Conservation (phyloP, 1,140 invertebrate genomes). For the Potamilus streckersoni region DNA sequence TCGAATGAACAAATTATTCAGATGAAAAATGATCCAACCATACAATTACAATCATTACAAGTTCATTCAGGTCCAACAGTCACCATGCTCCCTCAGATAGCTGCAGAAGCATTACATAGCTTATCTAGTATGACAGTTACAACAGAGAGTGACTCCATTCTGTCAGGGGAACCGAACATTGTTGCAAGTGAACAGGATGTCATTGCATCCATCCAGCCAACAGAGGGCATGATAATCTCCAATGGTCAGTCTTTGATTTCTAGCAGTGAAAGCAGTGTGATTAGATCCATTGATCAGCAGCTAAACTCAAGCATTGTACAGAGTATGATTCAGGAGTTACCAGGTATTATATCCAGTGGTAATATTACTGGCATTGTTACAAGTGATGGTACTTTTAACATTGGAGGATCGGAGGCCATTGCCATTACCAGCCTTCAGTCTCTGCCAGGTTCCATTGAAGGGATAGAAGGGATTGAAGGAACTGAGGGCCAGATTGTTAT, state of each 20-base stretch:
- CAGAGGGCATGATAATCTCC: too few relatives aligned
- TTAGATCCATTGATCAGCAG: too few relatives aligned
- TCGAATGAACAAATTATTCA: too few relatives aligned
- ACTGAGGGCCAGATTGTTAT: slow-evolving; percentile 56
- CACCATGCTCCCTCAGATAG: slow-evolving; percentile 41
- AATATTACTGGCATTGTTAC: slow-evolving; percentile 17
- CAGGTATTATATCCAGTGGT: too few relatives aligned
- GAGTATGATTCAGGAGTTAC: too few relatives aligned
- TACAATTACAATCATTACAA: slow-evolving; percentile 5
- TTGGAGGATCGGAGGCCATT: slow-evolving; percentile 7
- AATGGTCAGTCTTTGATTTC: too few relatives aligned
- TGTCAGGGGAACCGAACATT: neutral
- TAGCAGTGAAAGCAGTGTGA: too few relatives aligned
- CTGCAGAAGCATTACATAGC: slow-evolving; percentile 53
- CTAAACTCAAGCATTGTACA: too few relatives aligned
- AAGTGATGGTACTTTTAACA: slow-evolving; percentile 27
- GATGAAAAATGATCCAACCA: slow-evolving; percentile 2
- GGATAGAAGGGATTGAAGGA: slow-evolving; percentile 24
- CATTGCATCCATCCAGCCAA: too few relatives aligned
- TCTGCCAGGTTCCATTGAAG: neutral
- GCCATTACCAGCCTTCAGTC: too few relatives aligned
- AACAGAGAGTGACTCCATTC: slow-evolving; percentile 12
- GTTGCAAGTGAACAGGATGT: too few relatives aligned
- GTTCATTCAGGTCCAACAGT: slow-evolving; percentile 7
- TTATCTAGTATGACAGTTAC: slow-evolving; percentile 36